Conservation (phyloP, 1,140 invertebrate species). For the Oreohelix idahoensis region DNA sequence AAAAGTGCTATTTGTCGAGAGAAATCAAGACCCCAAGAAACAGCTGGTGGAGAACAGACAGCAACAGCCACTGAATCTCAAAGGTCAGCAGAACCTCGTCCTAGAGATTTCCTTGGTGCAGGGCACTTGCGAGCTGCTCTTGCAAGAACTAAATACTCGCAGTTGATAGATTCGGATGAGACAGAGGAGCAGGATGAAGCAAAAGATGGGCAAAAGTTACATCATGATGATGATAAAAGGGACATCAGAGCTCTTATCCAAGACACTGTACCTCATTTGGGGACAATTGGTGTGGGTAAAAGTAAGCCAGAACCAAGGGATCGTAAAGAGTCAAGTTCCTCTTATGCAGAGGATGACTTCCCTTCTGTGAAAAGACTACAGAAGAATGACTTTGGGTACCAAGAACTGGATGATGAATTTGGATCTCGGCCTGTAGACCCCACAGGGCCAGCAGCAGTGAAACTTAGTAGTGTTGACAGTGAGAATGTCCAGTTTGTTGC, state of each 20-base stretch:
- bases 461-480: not conserved
- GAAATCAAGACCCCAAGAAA: not conserved
- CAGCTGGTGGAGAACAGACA: not conserved
- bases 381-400: conserved; percentile 65
- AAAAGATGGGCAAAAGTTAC: conserved; percentile 20
- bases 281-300: not conserved
- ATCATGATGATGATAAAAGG: not conserved
- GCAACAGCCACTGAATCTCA: conserved; percentile 8
- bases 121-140: conserved; percentile 59
- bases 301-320: conserved; percentile 62
- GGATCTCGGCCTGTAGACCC: conserved; percentile 63
- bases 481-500: not conserved
- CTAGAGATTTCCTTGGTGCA: conserved; percentile 57
- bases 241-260: not conserved
- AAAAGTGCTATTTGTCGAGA: not conserved
- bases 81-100: conserved; percentile 35
- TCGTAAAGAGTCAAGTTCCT: conserved; percentile 61
- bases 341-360: conserved; percentile 63
- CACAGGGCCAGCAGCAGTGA: not conserved
- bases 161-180: conserved; percentile 64
- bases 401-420: conserved; percentile 71
- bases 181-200: conserved; percentile 48
- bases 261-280: conserved; percentile 12
- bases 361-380: conserved; percentile 40
- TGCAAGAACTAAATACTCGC: conserved; percentile 61